These are phyloP conservation scores for Mylabris phalerata DNA, from an alignment of 1,140 invertebrate genomes.

Conservation along the genomic window DNA sequence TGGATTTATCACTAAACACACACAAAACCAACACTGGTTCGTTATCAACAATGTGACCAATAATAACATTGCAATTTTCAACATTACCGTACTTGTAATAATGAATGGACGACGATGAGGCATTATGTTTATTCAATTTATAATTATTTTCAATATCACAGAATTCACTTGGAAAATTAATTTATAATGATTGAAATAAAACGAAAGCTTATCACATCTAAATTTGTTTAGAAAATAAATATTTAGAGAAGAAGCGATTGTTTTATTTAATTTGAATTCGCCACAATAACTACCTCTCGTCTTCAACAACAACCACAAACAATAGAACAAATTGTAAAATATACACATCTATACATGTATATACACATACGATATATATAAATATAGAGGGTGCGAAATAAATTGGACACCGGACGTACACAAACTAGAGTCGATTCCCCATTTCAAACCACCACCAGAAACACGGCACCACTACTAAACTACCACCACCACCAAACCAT, in stretches of 20 bases:
- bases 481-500: background rate
- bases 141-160: too few species aligned
- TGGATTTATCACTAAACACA: conserved; percentile 12
- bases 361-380: background rate
- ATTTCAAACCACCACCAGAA: background rate
- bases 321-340: background rate
- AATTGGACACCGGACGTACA: conserved; percentile 20
- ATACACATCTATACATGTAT: too few species aligned
- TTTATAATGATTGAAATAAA: background rate
- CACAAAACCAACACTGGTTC: conserved; percentile 2
- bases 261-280: too few species aligned
- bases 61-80: conserved; percentile 8
- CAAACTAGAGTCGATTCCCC: conserved; percentile 20
- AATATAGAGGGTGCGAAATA: conserved; percentile 17
- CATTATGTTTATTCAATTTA: too few species aligned
- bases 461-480: background rate
- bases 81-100: background rate
- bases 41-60: conserved; percentile 2
- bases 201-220: conserved; percentile 9
- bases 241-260: conserved; percentile 5
- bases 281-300: too few species aligned
- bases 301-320: background rate
- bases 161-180: too few species aligned
- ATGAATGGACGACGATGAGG: background rate
- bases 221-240: conserved; percentile 1